Conservation (phyloP, 2,113 vertebrate genomes). For the Actinemys pallida region DNA sequence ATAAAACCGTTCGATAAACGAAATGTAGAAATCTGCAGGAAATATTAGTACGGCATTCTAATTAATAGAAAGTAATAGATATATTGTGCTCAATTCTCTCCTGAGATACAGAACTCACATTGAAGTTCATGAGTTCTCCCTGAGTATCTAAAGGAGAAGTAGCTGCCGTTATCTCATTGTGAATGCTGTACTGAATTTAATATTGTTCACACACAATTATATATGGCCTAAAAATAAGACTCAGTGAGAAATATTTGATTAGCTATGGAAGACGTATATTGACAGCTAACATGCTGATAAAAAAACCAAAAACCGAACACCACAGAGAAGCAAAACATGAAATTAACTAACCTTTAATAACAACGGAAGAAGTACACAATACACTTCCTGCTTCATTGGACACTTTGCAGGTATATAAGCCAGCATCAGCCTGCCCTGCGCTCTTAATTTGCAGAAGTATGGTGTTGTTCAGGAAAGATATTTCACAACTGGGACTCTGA, state of each 20-base stretch:
- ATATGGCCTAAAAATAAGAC: background rate
- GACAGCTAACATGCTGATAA: background rate
- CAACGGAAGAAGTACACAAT: constrained; percentile 85
- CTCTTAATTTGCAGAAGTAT: constrained; percentile 88
- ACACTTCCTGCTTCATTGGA: constrained; percentile 91
- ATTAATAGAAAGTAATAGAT: background rate
- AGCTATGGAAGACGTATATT: background rate
- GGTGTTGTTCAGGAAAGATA: constrained; percentile 91
- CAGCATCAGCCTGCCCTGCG: constrained; percentile 83
- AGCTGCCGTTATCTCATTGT: background rate
- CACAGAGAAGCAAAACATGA: background rate
- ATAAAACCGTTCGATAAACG: background rate
- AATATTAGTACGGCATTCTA: background rate
- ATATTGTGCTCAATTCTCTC: background rate
- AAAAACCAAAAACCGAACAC: background rate
- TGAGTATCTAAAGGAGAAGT: background rate
- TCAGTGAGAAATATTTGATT: background rate
- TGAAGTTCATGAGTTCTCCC: background rate
- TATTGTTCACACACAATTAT: background rate
- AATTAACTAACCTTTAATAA: constrained; percentile 89
- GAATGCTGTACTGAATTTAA: background rate
- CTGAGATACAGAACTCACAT: background rate
- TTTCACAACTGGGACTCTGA: constrained; percentile 87
- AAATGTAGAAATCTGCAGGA: background rate
- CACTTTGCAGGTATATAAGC: constrained; percentile 89